Evolutionary conservation across 2,888 invertebrate genomes (phyloP).

Genomic region (Azorinus chamasolen): DNA sequence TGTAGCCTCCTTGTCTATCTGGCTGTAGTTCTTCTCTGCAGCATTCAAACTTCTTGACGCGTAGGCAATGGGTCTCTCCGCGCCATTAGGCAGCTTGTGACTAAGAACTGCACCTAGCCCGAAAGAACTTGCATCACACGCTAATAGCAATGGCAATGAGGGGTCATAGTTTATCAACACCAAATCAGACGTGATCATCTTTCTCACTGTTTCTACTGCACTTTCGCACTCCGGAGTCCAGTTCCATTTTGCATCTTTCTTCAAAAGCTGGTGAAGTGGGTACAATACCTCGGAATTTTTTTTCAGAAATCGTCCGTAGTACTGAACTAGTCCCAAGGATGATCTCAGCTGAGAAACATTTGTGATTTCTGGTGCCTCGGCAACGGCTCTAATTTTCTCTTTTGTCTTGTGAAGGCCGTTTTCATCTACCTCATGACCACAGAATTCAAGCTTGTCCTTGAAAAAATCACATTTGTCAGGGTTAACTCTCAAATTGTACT

Average conservation of each 20-base stretch:
- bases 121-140: slow-evolving; percentile 84
- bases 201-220: slow-evolving; percentile 63
- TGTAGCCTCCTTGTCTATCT: slow-evolving; percentile 86
- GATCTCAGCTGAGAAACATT: slow-evolving; percentile 35
- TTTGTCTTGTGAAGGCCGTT: slow-evolving; percentile 49
- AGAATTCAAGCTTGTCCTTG: slow-evolving; percentile 31
- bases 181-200: slow-evolving; percentile 59
- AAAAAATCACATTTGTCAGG: slow-evolving; percentile 50
- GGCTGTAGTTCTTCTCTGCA: slow-evolving; percentile 84
- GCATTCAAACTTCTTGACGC: slow-evolving; percentile 85
- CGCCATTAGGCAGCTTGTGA: slow-evolving; percentile 41
- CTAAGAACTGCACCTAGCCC: slow-evolving; percentile 82
- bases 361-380: slow-evolving; percentile 30
- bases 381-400: slow-evolving; percentile 35
- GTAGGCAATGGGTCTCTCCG: slow-evolving; percentile 71
- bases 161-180: slow-evolving; percentile 81
- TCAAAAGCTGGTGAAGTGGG: slow-evolving; percentile 33
- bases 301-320: slow-evolving; percentile 39
- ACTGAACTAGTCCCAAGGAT: slow-evolving; percentile 44
- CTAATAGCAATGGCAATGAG: slow-evolving; percentile 73
- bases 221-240: slow-evolving; percentile 35
- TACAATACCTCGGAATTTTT: slow-evolving; percentile 32
- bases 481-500: slow-evolving; percentile 34
- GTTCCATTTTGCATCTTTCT: slow-evolving; percentile 23
- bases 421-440: slow-evolving; percentile 45